Evolutionary conservation across 2,113 vertebrate genomes (phyloP), one percentile per base, ranked within the genome.

Genomic region (Salvator merianae): DNA sequence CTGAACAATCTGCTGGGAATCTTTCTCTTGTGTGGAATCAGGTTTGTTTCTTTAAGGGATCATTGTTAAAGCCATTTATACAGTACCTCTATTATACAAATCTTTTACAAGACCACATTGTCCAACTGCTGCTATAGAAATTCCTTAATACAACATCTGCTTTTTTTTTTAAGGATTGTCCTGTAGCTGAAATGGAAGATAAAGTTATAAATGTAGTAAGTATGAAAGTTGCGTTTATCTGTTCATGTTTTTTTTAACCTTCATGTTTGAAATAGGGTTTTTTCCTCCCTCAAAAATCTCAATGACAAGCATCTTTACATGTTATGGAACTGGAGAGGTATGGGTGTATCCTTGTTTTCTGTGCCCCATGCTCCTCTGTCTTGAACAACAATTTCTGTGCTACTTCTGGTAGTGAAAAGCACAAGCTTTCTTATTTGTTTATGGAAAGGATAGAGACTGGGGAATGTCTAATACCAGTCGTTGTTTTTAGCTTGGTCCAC

Each of bases 121-220:
- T 71, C 30, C 26, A 43, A 34, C 34, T 34, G 36, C 66, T 70
- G 77, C 38, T 16, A 32, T 69, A 63, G 34, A n/a, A 38, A 30
- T 71, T 79, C 66, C 8, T 38, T 63, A 72, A 79, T 50, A 79
- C n/a, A 79, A 73, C 36, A 72, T 18, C 13, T 73, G 30, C 5
- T 71, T 84, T 12, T 75, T 90, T 87, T 82, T 90, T 90, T 93
- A 95, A 99, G 98, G 98, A 99, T 91, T 98, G 96, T 95, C 96
- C 97, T 87, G 96, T 99, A 73, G 97, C 96, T 86, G 98, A 98
- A 93, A 99, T 99, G 98, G 98, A 99, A 91, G 98, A 99, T 91
- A 98, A 97, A 96, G 98, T 99, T 94, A 95, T 99, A 87, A 96
- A 94, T 93, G 97, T 99, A 82, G 98, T 99, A 96, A 98, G 98